Base-by-base conservation (phyloP, 2,797 vertebrate species). In the Pantherophis vulpinus region DNA sequence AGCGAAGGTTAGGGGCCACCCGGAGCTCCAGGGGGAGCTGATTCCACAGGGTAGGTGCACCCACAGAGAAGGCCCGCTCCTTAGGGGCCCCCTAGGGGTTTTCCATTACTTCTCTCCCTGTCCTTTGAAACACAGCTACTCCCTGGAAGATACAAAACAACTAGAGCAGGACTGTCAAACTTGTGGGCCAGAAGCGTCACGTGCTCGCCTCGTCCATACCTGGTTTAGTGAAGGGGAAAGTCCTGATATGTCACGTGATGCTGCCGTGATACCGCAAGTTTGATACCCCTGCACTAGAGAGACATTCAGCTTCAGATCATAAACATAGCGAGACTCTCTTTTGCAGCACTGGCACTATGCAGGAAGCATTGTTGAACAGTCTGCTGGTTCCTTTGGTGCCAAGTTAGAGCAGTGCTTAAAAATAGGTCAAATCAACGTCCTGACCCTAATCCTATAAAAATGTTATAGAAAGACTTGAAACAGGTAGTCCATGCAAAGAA, bases 201-300 rank as follows among this genome's bases (percentile, higher is more conserved):
- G 2, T 0, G 25, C 25, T 61, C 1, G 60, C 60, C 25, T 25
- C 7, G 8, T 8, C 58, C 58, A 60, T 60, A 20, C 7, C 20
- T 0, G 1, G 25, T 61, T 61, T 61, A 27, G 25, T 3, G 25
- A 61, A 61, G 60, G 60, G 60, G 25, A 27, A 61, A 61, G 9
- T 61, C 23, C 60, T 0, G 23, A 60, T 60, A 60, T 9, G 8
- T 60, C 8, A 60, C 8, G 59, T 60, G 59, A 61, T 10, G 60
- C 60, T 3, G 3, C 25, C 1, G 8, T 27, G 60, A 60, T 3
- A 8, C 1, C 0, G 8, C 8, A 8, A 27, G 60, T 4, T 61
- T 61, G 60, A 25, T 9, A 27, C 25, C 25, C 25, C 25, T 61
- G 60, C 9, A 27, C 23, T 61, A 14, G 70, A 20, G 32, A 74